Percentiles rank a stretch among this genome's conserved stretches.
phyloP scores from a whole-genome alignment of 2,113 vertebrate genomes.

The Apodemus sylvaticus region DNA sequence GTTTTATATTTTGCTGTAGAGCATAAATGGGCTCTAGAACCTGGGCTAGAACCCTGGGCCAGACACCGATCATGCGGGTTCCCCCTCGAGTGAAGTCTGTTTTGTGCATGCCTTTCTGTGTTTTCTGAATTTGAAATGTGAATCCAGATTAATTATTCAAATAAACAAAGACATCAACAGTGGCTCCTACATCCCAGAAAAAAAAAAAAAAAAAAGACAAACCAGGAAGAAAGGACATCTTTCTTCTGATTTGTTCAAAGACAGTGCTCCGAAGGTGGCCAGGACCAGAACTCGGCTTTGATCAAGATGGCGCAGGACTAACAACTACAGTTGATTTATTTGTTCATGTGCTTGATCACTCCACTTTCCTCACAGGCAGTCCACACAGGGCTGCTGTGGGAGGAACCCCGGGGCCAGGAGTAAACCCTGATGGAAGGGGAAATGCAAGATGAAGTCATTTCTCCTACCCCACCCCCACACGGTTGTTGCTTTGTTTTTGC shows the following conservation, averaged over 20 bases:
- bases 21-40: neutral
- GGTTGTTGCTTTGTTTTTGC: neutral
- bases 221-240: neutral
- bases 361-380: neutral
- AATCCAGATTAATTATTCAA: neutral
- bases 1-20: neutral
- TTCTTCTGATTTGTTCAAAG: neutral
- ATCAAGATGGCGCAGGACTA: neutral
- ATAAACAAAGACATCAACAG: neutral
- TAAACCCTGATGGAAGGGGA: neutral
- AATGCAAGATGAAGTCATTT: neutral
- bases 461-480: neutral
- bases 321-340: neutral
- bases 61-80: neutral
- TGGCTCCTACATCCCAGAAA: accelerated
- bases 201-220: neutral
- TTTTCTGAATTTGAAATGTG: constrained; percentile 1
- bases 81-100: neutral
- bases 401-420: neutral
- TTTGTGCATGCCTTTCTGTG: neutral
- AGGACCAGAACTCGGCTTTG: neutral
- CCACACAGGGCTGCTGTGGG: neutral
- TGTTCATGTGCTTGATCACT: neutral
- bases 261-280: neutral
- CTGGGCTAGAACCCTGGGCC: neutral